Conservation (phyloP, 1,140 invertebrate genomes). For the Tetranychus urticae region DNA sequence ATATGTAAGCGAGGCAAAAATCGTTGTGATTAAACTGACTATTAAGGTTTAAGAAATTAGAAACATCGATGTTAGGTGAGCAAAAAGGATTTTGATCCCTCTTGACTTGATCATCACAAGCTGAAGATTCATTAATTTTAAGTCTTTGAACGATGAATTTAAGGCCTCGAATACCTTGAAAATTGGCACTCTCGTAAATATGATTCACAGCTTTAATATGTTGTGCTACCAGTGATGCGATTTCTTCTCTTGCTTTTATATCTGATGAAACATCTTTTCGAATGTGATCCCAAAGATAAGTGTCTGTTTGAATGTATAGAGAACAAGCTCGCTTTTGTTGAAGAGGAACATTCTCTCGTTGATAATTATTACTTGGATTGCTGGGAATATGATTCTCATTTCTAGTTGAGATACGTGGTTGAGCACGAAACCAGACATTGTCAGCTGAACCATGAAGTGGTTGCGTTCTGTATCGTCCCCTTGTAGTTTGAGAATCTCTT, state of each 20-base stretch:
- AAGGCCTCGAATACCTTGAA: constrained; percentile 78
- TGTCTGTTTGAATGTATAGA: constrained; percentile 90
- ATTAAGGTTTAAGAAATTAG: constrained; percentile 93
- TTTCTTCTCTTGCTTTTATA: constrained; percentile 82
- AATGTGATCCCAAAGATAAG: constrained; percentile 83
- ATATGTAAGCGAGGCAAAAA: constrained; percentile 94
- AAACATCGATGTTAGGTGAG: constrained; percentile 91
- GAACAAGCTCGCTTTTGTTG: constrained; percentile 11
- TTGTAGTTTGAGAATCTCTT: no score
- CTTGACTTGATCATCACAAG: constrained; percentile 34
- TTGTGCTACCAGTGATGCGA: constrained; percentile 83
- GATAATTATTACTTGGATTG: background rate
- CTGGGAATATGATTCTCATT: background rate
- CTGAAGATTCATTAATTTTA: constrained; percentile 71
- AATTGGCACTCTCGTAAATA: constrained; percentile 85
- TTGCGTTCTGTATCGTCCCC: background rate
- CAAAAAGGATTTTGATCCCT: constrained; percentile 73
- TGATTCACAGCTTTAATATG: constrained; percentile 96
- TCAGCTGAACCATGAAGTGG: background rate
- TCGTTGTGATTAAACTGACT: constrained; percentile 85
- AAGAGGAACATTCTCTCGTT: background rate
- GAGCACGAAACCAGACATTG: background rate
- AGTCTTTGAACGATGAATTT: constrained; percentile 94
- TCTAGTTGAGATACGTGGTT: background rate
- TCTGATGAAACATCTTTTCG: constrained; percentile 27